phyloP scores from a whole-genome alignment of 2,797 vertebrate species.

The Chrosomus eos region DNA sequence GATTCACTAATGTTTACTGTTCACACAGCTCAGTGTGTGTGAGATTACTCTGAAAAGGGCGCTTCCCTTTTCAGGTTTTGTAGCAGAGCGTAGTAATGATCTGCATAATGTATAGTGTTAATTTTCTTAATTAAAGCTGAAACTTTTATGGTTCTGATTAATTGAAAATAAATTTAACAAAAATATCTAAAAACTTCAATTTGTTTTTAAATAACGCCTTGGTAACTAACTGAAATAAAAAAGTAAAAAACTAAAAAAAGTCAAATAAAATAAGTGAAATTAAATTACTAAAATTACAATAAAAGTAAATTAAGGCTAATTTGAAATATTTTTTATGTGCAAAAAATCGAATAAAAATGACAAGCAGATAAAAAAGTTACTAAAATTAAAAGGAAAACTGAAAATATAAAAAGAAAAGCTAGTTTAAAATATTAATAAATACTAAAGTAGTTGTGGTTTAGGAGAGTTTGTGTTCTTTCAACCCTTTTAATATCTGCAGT shows the following conservation, averaged over 20 bases:
- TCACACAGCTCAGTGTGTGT: background rate
- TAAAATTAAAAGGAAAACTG: background rate
- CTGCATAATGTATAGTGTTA: background rate
- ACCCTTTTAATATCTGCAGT: background rate
- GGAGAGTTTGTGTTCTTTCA: background rate
- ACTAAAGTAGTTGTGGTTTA: background rate
- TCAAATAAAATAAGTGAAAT: no score
- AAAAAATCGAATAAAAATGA: background rate
- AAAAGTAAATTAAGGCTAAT: background rate
- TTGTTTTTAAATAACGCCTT: background rate
- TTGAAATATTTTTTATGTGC: background rate
- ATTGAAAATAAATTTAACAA: background rate
- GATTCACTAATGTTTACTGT: conserved; percentile 29
- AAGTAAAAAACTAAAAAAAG: no score
- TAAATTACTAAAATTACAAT: background rate
- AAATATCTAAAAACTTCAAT: background rate
- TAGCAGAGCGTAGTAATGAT: background rate
- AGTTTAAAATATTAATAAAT: background rate
- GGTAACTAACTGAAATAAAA: background rate
- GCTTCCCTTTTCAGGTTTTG: background rate
- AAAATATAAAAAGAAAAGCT: background rate
- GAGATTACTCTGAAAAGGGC: background rate
- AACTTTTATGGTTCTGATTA: background rate
- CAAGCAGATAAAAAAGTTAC: no score
- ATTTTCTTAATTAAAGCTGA: background rate